Conservation (phyloP, 2,888 invertebrate species). For the Lobophora halterata region DNA sequence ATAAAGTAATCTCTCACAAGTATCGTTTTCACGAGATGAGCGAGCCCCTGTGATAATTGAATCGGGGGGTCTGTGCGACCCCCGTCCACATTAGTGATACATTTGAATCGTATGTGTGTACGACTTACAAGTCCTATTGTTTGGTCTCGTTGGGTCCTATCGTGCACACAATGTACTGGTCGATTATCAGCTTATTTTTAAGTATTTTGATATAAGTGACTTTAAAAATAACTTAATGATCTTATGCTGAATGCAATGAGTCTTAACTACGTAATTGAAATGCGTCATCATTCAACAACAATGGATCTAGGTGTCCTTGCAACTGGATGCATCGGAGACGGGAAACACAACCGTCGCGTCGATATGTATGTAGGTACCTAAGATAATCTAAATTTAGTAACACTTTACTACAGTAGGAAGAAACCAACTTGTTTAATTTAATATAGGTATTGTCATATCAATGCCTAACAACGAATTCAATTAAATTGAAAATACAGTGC, state of each 20-base stretch:
- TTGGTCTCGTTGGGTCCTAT: slow-evolving; percentile 38
- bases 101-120: slow-evolving; percentile 73
- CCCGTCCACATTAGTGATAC: slow-evolving; percentile 62
- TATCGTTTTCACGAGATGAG: slow-evolving; percentile 78
- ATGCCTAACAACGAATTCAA: too few species aligned
- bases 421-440: too few species aligned
- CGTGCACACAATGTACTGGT: slow-evolving; percentile 12
- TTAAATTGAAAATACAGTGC: too few species aligned
- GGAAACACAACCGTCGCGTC: slow-evolving; percentile 15
- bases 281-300: slow-evolving; percentile 24
- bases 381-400: slow-evolving; percentile 4
- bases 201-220: too few species aligned
- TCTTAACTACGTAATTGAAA: slow-evolving; percentile 18
- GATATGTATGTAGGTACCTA: too few species aligned
- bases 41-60: slow-evolving; percentile 74
- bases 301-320: slow-evolving; percentile 25
- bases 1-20: slow-evolving; percentile 80
- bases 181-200: background rate
- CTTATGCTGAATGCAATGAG: slow-evolving; percentile 15
- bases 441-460: too few species aligned
- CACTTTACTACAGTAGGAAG: too few species aligned
- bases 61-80: slow-evolving; percentile 64
- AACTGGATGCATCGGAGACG: slow-evolving; percentile 13
- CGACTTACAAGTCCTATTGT: too few species aligned
- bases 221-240: too few species aligned